These are phyloP conservation scores for Chaitophorus viminalis DNA, from an alignment of 2,888 invertebrate genomes.

Conservation along the genomic window DNA sequence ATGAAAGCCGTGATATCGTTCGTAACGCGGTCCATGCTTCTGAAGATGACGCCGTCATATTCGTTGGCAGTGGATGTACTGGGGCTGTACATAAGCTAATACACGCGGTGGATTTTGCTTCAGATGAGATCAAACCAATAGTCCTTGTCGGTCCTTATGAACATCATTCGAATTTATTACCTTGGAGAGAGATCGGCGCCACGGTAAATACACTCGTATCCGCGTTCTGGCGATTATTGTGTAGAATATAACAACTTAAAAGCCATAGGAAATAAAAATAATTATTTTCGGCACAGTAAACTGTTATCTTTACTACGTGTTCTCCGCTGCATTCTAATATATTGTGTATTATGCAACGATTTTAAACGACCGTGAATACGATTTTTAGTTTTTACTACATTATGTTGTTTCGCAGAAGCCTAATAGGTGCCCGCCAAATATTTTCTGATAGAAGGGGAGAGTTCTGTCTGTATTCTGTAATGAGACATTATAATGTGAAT, in stretches of 20 bases:
- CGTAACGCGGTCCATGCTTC: conserved; percentile 82
- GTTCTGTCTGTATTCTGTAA: too few species aligned
- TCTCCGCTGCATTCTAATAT: conserved; percentile 16
- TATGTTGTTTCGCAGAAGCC: neutral
- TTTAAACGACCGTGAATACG: conserved; percentile 14
- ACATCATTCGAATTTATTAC: conserved; percentile 80
- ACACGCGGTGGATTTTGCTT: conserved; percentile 74
- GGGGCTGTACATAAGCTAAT: conserved; percentile 82
- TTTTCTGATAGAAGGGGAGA: neutral
- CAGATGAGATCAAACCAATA: conserved; percentile 70
- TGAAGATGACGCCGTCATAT: conserved; percentile 81
- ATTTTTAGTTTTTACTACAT: neutral
- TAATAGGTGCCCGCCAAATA: neutral
- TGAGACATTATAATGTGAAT: too few species aligned
- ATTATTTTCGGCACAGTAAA: neutral
- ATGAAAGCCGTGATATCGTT: conserved; percentile 83
- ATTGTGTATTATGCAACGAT: neutral
- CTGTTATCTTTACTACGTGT: neutral
- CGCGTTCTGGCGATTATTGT: too few species aligned
- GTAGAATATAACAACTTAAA: neutral
- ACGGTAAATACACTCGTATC: conserved; percentile 71
- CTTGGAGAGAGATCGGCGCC: conserved; percentile 84
- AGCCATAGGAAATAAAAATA: conserved; percentile 7
- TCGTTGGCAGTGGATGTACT: conserved; percentile 79
- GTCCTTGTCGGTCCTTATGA: conserved; percentile 85